phyloP scores from a whole-genome alignment of 2,113 vertebrate genomes.

The Paradoxurus hermaphroditus region DNA sequence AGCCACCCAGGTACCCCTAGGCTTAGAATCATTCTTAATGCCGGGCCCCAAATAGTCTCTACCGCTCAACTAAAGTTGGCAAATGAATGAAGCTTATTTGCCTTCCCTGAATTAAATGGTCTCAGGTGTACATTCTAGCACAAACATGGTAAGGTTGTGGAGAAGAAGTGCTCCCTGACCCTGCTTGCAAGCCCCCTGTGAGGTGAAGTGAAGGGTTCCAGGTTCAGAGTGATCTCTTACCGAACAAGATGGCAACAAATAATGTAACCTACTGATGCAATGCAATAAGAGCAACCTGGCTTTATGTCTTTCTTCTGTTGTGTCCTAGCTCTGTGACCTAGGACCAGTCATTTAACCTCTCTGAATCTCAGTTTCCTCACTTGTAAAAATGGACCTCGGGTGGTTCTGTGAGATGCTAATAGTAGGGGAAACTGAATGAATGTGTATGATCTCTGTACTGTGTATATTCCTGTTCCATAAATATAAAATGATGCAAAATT shows the following conservation, averaged over 20 bases:
- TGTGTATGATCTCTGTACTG: background rate
- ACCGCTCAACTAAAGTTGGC: background rate
- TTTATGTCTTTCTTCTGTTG: background rate
- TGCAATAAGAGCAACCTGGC: background rate
- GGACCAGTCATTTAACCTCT: background rate
- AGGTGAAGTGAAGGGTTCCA: background rate
- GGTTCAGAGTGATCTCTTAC: background rate
- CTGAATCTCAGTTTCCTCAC: background rate
- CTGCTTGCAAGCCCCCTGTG: background rate
- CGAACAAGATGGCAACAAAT: background rate
- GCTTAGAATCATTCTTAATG: background rate
- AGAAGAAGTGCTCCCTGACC: background rate
- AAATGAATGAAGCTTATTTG: conserved; percentile 42
- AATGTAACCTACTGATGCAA: background rate
- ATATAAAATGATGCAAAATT: background rate
- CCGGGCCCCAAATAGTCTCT: background rate
- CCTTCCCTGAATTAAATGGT: background rate
- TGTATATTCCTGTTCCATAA: background rate
- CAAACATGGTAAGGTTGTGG: background rate
- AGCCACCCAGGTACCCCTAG: too few relatives aligned
- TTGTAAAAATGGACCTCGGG: conserved; percentile 6
- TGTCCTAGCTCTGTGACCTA: conserved; percentile 28
- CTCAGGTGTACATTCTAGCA: background rate
- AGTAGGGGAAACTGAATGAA: background rate
- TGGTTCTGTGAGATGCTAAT: background rate